Percentiles rank a stretch among this genome's conserved stretches.
Evolutionary conservation across 2,888 invertebrate genomes (phyloP).

Genomic region (Parnassius smintheus): DNA sequence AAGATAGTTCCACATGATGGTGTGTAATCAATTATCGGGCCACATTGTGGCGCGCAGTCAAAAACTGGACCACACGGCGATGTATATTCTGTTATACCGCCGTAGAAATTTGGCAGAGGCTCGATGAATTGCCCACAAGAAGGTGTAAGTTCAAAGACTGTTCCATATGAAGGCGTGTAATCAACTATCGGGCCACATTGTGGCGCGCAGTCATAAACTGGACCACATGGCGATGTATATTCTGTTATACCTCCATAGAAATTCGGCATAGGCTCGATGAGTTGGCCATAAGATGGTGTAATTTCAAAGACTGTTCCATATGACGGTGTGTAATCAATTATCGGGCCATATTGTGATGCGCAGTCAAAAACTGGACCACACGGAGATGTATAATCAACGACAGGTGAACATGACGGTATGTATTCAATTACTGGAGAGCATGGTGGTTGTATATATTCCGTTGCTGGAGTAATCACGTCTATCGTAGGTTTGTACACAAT

Average conservation of each 20-base stretch:
- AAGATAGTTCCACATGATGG: constrained; percentile 11
- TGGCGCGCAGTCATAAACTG: constrained; percentile 13
- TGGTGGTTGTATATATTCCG: constrained; percentile 28
- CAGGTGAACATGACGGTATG: constrained; percentile 9
- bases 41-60: constrained; percentile 15
- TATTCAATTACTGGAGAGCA: constrained; percentile 13
- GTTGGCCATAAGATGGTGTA: constrained; percentile 26
- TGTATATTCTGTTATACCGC: constrained; percentile 12
- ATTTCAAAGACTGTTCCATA: constrained; percentile 24
- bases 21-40: constrained; percentile 12
- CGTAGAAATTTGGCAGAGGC: constrained; percentile 29
- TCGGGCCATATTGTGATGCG: constrained; percentile 10
- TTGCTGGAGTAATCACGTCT: constrained; percentile 25
- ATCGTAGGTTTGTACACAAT: constrained; percentile 23
- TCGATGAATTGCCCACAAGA: constrained; percentile 30
- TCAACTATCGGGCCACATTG: constrained; percentile 14
- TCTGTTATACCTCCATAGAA: constrained; percentile 24
- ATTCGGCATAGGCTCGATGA: constrained; percentile 31
- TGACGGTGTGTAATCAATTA: constrained; percentile 14
- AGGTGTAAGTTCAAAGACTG: constrained; percentile 25
- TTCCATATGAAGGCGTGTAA: constrained; percentile 11
- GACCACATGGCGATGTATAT: constrained; percentile 8
- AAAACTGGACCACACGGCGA: constrained; percentile 4
- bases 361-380: constrained; percentile 12
- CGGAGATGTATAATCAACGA: constrained; percentile 10